These are phyloP conservation scores for Netta rufina DNA, from an alignment of 2,797 vertebrate species.

Conservation along the genomic window DNA sequence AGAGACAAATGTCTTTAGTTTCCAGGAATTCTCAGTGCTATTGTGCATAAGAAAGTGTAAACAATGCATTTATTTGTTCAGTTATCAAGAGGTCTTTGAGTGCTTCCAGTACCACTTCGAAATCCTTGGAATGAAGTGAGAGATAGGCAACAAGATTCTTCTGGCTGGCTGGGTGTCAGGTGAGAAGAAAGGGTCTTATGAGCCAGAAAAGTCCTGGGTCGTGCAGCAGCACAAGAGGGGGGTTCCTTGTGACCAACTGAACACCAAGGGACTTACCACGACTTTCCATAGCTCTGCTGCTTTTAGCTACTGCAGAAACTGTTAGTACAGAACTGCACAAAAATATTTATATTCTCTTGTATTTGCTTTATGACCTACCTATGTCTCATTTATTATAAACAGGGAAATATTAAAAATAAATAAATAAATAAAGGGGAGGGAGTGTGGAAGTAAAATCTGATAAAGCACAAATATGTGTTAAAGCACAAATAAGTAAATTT, in stretches of 20 bases:
- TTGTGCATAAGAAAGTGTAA: neutral
- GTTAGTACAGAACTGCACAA: neutral
- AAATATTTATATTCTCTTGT: neutral
- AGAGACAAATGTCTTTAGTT: neutral
- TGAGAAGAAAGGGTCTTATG: neutral
- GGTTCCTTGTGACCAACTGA: neutral
- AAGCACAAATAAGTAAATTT: neutral
- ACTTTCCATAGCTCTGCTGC: neutral
- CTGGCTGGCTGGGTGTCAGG: rapidly evolving
- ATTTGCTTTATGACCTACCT: neutral
- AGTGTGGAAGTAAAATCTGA: neutral
- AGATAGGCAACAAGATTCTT: neutral
- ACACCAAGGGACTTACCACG: neutral
- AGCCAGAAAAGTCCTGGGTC: neutral
- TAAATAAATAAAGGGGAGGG: neutral
- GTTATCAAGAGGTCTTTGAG: neutral
- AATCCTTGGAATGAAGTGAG: neutral
- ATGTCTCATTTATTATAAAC: neutral
- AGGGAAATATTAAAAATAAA: neutral
- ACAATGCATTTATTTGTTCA: neutral
- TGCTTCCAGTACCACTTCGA: neutral
- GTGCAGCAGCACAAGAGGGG: neutral
- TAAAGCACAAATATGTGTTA: neutral
- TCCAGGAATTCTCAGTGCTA: neutral
- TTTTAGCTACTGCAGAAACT: neutral